Base-by-base conservation (phyloP, 64 coral and sea anemone genomes). In the Montipora capricornis region DNA sequence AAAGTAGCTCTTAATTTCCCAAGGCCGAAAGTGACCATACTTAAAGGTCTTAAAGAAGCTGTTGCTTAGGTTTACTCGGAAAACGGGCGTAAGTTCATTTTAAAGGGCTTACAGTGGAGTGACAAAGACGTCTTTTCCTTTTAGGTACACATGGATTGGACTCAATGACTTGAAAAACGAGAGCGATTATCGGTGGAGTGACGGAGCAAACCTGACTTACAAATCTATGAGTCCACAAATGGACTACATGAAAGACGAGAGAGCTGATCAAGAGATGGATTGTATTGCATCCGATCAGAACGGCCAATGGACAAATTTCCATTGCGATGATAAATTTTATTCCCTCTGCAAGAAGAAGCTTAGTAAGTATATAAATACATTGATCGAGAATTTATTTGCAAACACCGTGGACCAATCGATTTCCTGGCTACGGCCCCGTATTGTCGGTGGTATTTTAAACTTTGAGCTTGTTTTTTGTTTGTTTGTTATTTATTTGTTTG, bases 281-380 rank as follows among this genome's bases (percentile, higher is more conserved):
- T 97, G 95, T 8, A 80, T 97, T 14, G 95, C 95, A 10, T 87
- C 93, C 7, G 81, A 90, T 44, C 88, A 90, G 20, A 91, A 83
- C 17, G 95, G 95, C 13, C 89, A 97, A 71, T 97, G 95, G 95
- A 94, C 92, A 49, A 93, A 93, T n/a, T 97, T 94, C 89, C 95
- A 97, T 37, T 97, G 95, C 53, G 93, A 97, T 17, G 76, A 97
- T 80, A 91, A 91, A 61, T 97, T 97, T 78, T 97, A 97, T 76
- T 88, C 66, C 20, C 77, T 97, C 73, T 97, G 95, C 84, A 94
- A 97, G 59, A 97, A 90, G 89, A 94, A 95, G 73, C 73, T 97
- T 24, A 88, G 95, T 97, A 79, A 91, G 95, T 97, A 26, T 49
- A 6, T 52, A 26, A 26, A 26, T 26, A 26, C 26, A 26, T 26